Percentiles rank a stretch among this genome's conserved stretches.
These are phyloP conservation scores for Excalfactoria chinensis DNA, from an alignment of 2,113 vertebrate genomes.

Conservation along the genomic window DNA sequence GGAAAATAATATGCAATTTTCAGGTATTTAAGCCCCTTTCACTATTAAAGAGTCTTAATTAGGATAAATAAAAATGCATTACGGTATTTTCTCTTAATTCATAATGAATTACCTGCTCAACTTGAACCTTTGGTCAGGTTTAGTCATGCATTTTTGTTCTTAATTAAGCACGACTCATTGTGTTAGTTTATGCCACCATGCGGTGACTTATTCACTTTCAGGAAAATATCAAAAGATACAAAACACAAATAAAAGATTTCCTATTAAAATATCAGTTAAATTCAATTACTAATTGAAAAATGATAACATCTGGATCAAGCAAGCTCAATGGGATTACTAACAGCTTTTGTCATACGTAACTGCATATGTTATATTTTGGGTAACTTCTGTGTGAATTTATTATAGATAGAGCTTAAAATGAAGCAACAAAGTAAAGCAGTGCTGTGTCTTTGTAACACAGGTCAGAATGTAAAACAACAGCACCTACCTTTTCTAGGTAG, in stretches of 20 bases:
- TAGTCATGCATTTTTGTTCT: neutral
- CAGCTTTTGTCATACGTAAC: neutral
- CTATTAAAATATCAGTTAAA: neutral
- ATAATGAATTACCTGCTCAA: constrained; percentile 19
- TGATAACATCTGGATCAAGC: neutral
- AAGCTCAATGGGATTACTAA: neutral
- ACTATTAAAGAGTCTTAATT: constrained; percentile 34
- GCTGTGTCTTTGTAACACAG: neutral
- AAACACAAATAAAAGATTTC: constrained; percentile 11
- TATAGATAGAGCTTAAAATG: fast-evolving
- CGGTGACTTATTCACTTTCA: neutral
- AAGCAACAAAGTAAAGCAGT: fast-evolving
- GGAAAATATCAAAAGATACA: constrained; percentile 10
- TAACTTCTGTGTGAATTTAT: fast-evolving
- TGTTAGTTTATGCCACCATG: constrained; percentile 13
- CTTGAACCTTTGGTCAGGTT: constrained; percentile 17
- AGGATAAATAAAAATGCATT: constrained; percentile 40
- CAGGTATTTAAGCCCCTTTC: neutral
- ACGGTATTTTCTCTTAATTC: constrained; percentile 25
- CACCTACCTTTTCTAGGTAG: constrained; percentile 94
- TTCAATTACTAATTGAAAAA: neutral
- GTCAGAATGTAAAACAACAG: neutral
- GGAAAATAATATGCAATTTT: neutral
- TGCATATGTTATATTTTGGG: neutral
- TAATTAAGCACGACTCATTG: constrained; percentile 37